Evolutionary conservation across 1,140 invertebrate species (phyloP).

Genomic region (Aphelenchoides fujianensis): DNA sequence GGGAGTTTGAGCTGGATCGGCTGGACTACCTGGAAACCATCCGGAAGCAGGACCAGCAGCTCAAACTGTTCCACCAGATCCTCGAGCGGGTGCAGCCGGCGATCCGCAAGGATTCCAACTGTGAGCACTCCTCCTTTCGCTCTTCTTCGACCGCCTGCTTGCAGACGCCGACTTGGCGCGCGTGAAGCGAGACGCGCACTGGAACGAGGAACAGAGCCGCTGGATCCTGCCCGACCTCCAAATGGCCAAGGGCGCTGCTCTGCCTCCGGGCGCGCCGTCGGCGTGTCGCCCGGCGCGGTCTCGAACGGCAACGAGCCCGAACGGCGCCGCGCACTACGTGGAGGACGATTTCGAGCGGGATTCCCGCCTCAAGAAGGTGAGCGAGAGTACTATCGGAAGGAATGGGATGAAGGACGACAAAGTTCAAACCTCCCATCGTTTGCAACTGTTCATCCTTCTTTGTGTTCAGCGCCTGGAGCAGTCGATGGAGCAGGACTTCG

Average conservation of each 20-base stretch:
- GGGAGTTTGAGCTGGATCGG: slow-evolving; percentile 79
- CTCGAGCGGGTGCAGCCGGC: slow-evolving; percentile 72
- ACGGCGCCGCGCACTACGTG: not conserved
- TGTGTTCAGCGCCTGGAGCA: slow-evolving; percentile 68
- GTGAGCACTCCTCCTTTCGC: no score
- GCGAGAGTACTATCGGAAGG: not conserved
- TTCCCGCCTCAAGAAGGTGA: slow-evolving; percentile 43
- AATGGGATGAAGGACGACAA: slow-evolving; percentile 14
- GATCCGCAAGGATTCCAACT: slow-evolving; percentile 69
- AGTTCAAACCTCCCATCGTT: no score
- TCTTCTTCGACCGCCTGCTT: no score
- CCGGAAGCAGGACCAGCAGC: slow-evolving; percentile 72
- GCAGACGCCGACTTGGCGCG: slow-evolving; percentile 63
- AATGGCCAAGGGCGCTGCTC: slow-evolving; percentile 69
- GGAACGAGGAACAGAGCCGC: slow-evolving; percentile 74
- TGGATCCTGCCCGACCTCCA: slow-evolving; percentile 74
- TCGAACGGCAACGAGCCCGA: slow-evolving; percentile 29
- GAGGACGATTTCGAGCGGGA: slow-evolving; percentile 39
- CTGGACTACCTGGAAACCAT: slow-evolving; percentile 82
- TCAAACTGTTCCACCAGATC: slow-evolving; percentile 72
- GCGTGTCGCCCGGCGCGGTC: slow-evolving; percentile 5
- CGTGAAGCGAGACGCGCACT: slow-evolving; percentile 70
- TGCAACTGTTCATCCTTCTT: slow-evolving; percentile 30
- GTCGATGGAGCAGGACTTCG: slow-evolving; percentile 69
- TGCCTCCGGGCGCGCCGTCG: not conserved